A percentile compares a stretch with the other conserved stretches of the same genome.
phyloP scores from a whole-genome alignment of 2,113 vertebrate genomes.

The Seriola dumerili region DNA sequence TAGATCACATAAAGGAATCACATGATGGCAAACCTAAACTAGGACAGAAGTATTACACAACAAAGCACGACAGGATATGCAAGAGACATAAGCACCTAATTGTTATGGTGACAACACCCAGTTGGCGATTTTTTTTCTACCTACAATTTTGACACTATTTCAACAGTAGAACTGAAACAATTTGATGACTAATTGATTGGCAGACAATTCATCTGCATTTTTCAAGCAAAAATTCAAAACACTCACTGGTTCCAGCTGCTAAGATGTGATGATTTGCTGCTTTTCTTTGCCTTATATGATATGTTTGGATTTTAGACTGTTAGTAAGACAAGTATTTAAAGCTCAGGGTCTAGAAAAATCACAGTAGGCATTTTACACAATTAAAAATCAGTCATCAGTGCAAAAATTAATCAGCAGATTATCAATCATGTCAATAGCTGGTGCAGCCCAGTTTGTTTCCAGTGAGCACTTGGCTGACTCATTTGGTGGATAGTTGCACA shows the following conservation, averaged over 20 bases:
- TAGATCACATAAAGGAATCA: conserved; percentile 4
- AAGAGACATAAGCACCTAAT: background rate
- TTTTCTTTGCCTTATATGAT: background rate
- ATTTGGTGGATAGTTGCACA: background rate
- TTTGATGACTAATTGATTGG: background rate
- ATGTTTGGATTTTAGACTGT: background rate
- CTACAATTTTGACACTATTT: background rate
- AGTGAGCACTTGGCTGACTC: background rate
- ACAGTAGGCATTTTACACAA: too few species aligned
- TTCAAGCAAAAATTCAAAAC: too few species aligned
- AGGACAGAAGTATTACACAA: background rate
- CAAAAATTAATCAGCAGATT: background rate
- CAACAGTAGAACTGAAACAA: background rate
- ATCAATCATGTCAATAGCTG: background rate
- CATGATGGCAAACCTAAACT: conserved; percentile 16
- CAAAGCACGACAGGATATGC: conserved; percentile 19
- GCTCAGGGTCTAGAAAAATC: background rate
- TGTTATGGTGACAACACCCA: background rate
- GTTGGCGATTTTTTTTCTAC: background rate
- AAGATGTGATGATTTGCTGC: too few species aligned
- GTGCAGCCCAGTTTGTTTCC: background rate
- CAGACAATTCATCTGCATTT: background rate
- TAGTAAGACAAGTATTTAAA: too few species aligned
- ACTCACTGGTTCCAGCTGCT: too few species aligned
- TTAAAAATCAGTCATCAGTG: background rate